phyloP scores from a whole-genome alignment of 2,888 invertebrate species.

The Pelosia muscerda region DNA sequence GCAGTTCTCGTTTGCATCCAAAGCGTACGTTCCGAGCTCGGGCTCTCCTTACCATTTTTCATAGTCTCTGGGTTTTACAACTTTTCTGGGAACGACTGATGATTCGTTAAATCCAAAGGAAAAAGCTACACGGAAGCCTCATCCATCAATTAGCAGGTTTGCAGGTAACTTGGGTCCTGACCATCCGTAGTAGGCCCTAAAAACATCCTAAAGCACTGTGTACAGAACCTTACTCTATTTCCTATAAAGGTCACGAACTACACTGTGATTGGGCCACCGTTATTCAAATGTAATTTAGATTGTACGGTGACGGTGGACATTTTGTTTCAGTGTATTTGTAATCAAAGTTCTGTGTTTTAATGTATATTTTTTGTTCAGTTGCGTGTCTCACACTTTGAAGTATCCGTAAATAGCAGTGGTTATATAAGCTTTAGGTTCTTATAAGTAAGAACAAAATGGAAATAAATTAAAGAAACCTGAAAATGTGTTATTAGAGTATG shows the following conservation, averaged over 20 bases:
- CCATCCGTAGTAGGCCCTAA: too few relatives aligned
- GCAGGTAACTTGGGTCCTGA: too few relatives aligned
- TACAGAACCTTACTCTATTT: constrained; percentile 20
- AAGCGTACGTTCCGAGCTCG: too few relatives aligned
- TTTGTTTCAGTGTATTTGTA: constrained; percentile 47
- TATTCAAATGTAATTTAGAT: constrained; percentile 54
- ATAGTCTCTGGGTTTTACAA: too few relatives aligned
- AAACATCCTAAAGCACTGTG: not conserved
- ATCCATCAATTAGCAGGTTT: too few relatives aligned
- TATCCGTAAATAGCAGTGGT: not conserved
- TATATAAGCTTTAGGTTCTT: not conserved
- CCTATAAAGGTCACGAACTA: constrained; percentile 41
- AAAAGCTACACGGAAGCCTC: too few relatives aligned
- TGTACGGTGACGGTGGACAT: constrained; percentile 44
- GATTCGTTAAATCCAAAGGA: too few relatives aligned
- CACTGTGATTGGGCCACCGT: constrained; percentile 39
- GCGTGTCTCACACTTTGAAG: constrained; percentile 18
- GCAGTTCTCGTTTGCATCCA: not conserved
- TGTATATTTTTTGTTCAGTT: constrained; percentile 25
- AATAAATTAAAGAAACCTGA: not conserved
- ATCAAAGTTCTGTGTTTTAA: constrained; percentile 41
- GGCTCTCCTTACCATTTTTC: too few relatives aligned
- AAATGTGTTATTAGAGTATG: not conserved
- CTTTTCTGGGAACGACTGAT: too few relatives aligned
- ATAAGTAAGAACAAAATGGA: not conserved